Base-by-base conservation (phyloP, 1,140 invertebrate genomes). In the Phthorimaea operculella region DNA sequence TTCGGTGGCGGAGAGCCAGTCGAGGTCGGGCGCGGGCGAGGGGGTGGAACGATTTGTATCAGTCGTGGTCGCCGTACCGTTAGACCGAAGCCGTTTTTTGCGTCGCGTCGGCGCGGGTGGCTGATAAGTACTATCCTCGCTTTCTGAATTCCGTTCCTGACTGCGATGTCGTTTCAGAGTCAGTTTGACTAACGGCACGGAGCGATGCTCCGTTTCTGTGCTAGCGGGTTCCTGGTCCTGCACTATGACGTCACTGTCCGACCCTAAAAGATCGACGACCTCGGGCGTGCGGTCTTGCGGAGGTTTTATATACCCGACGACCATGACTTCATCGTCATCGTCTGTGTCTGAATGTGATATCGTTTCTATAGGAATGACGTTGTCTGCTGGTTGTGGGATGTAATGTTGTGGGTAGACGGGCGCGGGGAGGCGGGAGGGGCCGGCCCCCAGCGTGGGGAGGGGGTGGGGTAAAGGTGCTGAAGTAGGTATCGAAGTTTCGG, bases 221-320 rank as follows among this genome's bases (percentile, higher is more conserved):
- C 63, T 12, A 68, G 54, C 18, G 42, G 21, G 59, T 9, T 54
- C 50, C 33, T 67, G 65, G n/a, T 86, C 83, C 42, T 88, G 84
- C 42, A 89, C 85, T 1, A 89, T 80, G 4, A 88, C 87, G 68
- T 89, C 88, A 48, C 88, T 89, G 58, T 89, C 88, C 2, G 86
- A 87, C 15, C 86, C 87, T 33, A 87, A 71, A 28, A 89, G 63
- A 52, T 87, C 88, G 1, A 89, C 87, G 45, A 88, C 76, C 62
- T 89, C 88, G 1, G 88, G 88, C 11, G 88, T 89, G 7, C 88
- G 73, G 52, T 88, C 79, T 55, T 88, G 87, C 5, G 88, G 88
- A 9, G 88, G 87, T 57, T 89, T 89, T 4, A 87, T 83, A 51
- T 86, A 86, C 1, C 83, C 83, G 0, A 86, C 79, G 11, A 87